phyloP scores from a whole-genome alignment of 2,797 vertebrate species.

The Sphaeramia orbicularis region DNA sequence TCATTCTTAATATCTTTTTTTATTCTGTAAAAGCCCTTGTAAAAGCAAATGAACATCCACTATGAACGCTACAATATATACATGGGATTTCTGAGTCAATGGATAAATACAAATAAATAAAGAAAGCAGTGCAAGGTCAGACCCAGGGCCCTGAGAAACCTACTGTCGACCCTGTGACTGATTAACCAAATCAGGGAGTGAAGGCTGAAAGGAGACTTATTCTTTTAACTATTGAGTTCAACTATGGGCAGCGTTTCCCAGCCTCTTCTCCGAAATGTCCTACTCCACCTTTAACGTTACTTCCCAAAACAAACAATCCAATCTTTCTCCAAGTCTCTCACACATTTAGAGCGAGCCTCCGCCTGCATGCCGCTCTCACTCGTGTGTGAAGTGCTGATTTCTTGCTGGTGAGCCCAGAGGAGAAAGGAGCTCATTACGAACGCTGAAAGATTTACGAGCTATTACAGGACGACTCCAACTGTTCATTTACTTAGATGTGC shows the following conservation, averaged over 20 bases:
- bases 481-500: constrained; percentile 78
- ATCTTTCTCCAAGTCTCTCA: constrained; percentile 37
- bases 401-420: constrained; percentile 65
- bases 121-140: too few species aligned
- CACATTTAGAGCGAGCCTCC: constrained; percentile 59
- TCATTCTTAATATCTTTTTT: too few species aligned
- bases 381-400: constrained; percentile 69
- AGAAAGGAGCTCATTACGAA: constrained; percentile 79
- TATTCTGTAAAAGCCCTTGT: too few species aligned
- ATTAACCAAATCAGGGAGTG: too few species aligned
- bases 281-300: constrained; percentile 57
- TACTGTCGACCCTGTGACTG: too few species aligned
- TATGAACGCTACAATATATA: too few species aligned
- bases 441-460: constrained; percentile 80
- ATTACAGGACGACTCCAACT: constrained; percentile 74
- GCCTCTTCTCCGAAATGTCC: neutral
- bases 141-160: too few species aligned
- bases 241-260: neutral
- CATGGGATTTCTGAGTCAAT: too few species aligned
- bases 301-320: constrained; percentile 65
- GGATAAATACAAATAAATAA: too few species aligned
- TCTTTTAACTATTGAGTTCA: too few species aligned
- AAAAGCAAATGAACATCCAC: too few species aligned
- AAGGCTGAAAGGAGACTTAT: too few species aligned
- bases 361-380: constrained; percentile 53